Evolutionary conservation across 2,113 vertebrate species (phyloP).

Genomic region (Oreotrochilus melanogaster): DNA sequence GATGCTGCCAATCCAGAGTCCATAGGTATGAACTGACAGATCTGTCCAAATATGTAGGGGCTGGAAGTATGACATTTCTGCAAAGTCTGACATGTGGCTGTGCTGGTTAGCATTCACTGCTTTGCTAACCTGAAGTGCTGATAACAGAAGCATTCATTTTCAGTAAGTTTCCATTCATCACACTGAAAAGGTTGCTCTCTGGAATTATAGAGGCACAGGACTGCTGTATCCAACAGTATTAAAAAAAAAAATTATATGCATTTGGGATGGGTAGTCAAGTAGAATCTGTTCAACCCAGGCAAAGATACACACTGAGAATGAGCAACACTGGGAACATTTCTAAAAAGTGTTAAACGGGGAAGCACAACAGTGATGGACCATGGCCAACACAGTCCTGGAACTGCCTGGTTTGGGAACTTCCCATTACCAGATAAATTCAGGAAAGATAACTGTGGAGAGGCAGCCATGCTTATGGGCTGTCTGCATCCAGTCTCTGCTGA

Average conservation of each 20-base stretch:
- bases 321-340: neutral
- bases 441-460: neutral
- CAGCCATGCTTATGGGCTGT: neutral
- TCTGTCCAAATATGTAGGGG: slow-evolving; percentile 27
- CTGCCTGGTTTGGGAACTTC: neutral
- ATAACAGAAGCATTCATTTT: slow-evolving; percentile 31
- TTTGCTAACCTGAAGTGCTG: neutral
- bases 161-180: slow-evolving; percentile 46
- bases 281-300: neutral
- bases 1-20: neutral
- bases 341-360: neutral
- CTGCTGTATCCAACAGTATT: neutral
- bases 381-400: neutral
- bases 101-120: slow-evolving; percentile 28
- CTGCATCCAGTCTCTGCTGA: neutral
- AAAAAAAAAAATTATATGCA: neutral
- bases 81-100: neutral
- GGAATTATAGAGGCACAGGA: neutral
- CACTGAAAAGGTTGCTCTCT: slow-evolving; percentile 23
- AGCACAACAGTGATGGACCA: neutral
- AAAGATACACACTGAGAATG: neutral
- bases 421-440: neutral
- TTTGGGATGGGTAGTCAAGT: neutral
- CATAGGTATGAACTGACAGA: slow-evolving; percentile 32
- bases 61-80: slow-evolving; percentile 33